Evolutionary conservation across 2,113 vertebrate species (phyloP), one percentile per base, ranked within the genome.

Genomic region (Zosterops lateralis): DNA sequence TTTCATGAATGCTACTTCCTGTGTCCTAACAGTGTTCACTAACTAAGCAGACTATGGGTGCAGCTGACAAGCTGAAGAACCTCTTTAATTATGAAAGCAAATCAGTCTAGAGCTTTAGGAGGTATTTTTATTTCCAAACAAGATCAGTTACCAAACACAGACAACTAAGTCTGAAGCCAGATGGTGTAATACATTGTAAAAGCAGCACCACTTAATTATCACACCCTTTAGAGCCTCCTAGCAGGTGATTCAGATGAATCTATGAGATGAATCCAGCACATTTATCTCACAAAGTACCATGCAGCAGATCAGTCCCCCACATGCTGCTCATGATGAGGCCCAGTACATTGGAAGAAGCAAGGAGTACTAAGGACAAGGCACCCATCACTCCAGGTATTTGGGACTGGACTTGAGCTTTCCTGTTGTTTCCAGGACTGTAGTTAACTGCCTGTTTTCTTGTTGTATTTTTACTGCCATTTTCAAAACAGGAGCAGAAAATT

Each of bases 141-240:
- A 93, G 92, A 96, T 95, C 90, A 94, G 79, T 76, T 66, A 92
- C 47, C 58, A 80, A 87, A 76, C 50, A 70, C 75, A 90, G 90
- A 91, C 85, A 74, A 90, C 85, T 93, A 85, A 94, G 75, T 90
- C 78, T 90, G 75, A 29, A 90, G 88, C 66, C 93, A 96, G 92
- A 94, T 91, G 87, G 90, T 90, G 42, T 42, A 94, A 96, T 88
- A 83, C 56, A 62, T 40, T 53, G 62, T 90, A 94, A 96, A 85
- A 95, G 93, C 93, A 85, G 47, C 60, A 76, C 36, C 47, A 47
- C 47, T 92, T 93, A 92, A 93, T 94, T 90, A 90, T 58, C 85
- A 73, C 71, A 83, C 72, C 44, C 32, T 85, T 90, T 34, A 91
- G 75, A 94, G 64, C 62, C 64, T 70, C 85, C 93, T 44, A 44